Conservation (phyloP, 2,888 invertebrate species). For the Oasisia sp. region DNA sequence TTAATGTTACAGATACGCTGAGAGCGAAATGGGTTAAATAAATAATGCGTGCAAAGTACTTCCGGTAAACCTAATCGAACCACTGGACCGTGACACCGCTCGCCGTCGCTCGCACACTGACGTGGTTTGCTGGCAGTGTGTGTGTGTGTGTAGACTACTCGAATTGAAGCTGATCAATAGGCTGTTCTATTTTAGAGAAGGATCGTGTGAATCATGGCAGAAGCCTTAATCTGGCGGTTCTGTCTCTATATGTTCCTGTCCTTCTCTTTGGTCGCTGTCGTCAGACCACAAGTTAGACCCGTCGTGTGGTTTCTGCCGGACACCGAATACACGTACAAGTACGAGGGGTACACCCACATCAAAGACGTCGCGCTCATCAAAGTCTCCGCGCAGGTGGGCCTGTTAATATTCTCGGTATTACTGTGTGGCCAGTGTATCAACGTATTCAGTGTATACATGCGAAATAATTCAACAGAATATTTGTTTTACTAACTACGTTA, state of each 20-base stretch:
- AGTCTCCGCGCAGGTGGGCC: background rate
- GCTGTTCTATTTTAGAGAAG: background rate
- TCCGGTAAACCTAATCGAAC: background rate
- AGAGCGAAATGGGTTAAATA: background rate
- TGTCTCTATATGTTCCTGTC: background rate
- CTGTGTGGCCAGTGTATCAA: too few species aligned
- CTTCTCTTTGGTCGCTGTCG: background rate
- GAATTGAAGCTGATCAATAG: background rate
- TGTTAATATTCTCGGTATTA: background rate
- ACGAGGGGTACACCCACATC: background rate
- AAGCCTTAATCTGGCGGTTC: background rate
- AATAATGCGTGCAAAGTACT: background rate
- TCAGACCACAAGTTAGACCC: background rate
- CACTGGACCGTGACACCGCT: background rate
- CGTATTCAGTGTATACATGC: too few species aligned
- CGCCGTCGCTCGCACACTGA: background rate
- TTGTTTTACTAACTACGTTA: too few species aligned
- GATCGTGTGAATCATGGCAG: background rate
- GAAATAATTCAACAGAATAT: too few species aligned
- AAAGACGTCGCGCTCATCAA: constrained; percentile 4
- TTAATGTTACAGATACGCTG: too few species aligned
- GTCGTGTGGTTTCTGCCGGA: background rate
- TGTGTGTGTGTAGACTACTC: background rate
- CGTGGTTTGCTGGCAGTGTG: background rate
- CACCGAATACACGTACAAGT: background rate